phyloP scores from a whole-genome alignment of 2,888 invertebrate genomes.

The Asteroscopus sphinx region DNA sequence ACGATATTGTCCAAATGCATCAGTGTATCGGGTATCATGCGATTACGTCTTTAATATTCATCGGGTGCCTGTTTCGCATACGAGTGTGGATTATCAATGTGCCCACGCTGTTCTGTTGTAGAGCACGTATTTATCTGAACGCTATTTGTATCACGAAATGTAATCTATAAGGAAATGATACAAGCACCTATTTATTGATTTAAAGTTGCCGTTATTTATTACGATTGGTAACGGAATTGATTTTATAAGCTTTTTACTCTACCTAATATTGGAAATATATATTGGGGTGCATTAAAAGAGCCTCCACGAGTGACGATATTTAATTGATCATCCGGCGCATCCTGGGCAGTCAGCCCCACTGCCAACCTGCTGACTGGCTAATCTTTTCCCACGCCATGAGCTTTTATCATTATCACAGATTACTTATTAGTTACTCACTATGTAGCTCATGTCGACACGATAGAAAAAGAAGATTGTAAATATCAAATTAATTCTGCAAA shows the following conservation, averaged over 20 bases:
- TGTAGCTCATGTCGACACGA: too few species aligned
- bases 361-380: too few species aligned
- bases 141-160: conserved; percentile 46
- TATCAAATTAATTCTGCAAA: too few species aligned
- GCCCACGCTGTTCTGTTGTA: conserved; percentile 20
- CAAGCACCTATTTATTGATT: conserved; percentile 34
- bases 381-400: too few species aligned
- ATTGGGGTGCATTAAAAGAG: too few species aligned
- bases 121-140: conserved; percentile 43
- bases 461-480: too few species aligned
- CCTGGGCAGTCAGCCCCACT: too few species aligned
- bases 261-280: too few species aligned
- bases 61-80: conserved; percentile 38
- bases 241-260: background rate
- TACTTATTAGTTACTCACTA: too few species aligned
- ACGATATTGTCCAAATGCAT: conserved; percentile 64
- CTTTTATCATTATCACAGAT: too few species aligned
- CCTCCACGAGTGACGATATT: too few species aligned
- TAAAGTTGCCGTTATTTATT: conserved; percentile 2
- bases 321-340: too few species aligned
- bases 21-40: conserved; percentile 53
- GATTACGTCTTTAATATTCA: conserved; percentile 58
- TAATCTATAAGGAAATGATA: conserved; percentile 45
- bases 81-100: conserved; percentile 49
- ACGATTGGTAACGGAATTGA: background rate